Conservation (phyloP, 1,140 invertebrate genomes). For the Argopecten irradians region DNA sequence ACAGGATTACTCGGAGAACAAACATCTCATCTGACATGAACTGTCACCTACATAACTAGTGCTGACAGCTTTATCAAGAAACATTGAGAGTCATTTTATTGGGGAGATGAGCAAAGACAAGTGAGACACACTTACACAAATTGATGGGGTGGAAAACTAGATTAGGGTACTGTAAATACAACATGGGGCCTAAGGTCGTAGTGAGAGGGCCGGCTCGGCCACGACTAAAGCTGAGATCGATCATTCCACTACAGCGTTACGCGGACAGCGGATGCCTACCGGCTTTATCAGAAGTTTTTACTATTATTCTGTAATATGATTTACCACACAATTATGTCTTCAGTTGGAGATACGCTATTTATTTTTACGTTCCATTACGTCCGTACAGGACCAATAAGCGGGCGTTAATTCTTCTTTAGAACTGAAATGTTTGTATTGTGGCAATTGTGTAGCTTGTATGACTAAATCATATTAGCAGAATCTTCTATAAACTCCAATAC, state of each 20-base stretch:
- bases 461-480: neutral
- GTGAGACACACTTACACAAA: neutral
- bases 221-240: neutral
- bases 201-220: neutral
- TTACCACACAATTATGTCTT: neutral
- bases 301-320: neutral
- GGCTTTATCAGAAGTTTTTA: neutral
- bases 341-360: conserved; percentile 6
- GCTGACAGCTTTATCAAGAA: neutral
- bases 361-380: conserved; percentile 3
- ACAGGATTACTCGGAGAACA: neutral
- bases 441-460: neutral
- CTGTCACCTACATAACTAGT: neutral
- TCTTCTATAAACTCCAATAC: neutral
- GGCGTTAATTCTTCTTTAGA: neutral
- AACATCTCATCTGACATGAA: neutral
- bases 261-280: neutral
- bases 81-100: neutral
- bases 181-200: neutral
- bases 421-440: neutral
- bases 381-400: neutral
- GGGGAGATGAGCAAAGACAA: neutral
- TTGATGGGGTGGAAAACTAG: neutral
- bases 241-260: neutral
- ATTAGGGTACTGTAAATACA: neutral